Conservation (phyloP, 30 jellyfish, hydroid and myxozoan genomes). For the Aurelia sp. region DNA sequence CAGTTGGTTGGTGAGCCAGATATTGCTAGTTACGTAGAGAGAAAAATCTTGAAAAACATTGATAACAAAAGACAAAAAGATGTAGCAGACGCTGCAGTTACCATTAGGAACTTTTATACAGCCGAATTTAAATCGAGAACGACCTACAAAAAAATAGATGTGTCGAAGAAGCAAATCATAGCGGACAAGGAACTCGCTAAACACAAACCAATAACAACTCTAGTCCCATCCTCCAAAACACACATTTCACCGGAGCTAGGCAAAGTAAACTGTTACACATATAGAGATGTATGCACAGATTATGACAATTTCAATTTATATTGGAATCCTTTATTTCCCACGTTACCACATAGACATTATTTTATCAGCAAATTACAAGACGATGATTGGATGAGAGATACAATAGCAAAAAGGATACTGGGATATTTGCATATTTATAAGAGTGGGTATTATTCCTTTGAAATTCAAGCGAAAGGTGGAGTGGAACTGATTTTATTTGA, state of each 20-base stretch:
- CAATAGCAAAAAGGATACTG: slow-evolving; percentile 48
- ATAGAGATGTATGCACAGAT: slow-evolving; percentile 60
- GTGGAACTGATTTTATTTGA: slow-evolving; percentile 48
- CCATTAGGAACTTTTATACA: no score
- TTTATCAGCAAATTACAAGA: slow-evolving; percentile 60
- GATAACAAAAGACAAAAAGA: no score
- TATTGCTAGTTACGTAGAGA: no score
- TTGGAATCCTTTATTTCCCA: slow-evolving; percentile 87
- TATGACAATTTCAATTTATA: slow-evolving; percentile 38
- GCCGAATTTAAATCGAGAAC: no score
- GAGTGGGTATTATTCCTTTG: slow-evolving; percentile 68
- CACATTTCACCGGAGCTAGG: slow-evolving; percentile 17
- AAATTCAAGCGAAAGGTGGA: slow-evolving; percentile 55
- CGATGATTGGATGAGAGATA: slow-evolving; percentile 14
- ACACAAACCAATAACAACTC: no score
- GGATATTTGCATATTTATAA: slow-evolving; percentile 48
- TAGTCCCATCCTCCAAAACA: no score
- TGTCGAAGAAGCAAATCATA: no score
- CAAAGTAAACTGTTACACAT: slow-evolving; percentile 69
- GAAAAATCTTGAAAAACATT: no score
- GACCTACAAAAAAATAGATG: no score
- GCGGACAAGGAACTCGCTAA: no score
- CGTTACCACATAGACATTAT: slow-evolving; percentile 60
- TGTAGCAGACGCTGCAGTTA: no score
- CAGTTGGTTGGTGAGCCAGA: no score